A percentile compares a stretch with the other conserved stretches of the same genome.
phyloP scores from a whole-genome alignment of 2,888 invertebrate genomes.

The Meghimatium bilineatum region DNA sequence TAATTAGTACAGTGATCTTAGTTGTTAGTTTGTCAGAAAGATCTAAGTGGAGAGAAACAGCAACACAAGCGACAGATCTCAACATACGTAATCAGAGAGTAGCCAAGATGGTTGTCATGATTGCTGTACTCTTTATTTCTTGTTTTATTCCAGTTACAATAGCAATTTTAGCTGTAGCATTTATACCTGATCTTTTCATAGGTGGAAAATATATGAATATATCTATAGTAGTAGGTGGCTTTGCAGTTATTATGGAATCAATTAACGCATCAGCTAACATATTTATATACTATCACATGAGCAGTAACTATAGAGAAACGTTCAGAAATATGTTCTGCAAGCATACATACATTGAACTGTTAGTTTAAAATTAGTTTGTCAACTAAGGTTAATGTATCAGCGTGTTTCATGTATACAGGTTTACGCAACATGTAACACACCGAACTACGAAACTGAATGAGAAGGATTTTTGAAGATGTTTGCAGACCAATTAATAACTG shows the following conservation, averaged over 20 bases:
- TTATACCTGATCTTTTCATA: neutral
- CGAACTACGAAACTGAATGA: no score
- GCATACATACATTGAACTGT: neutral
- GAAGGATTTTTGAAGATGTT: no score
- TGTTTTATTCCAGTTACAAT: neutral
- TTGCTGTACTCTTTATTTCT: neutral
- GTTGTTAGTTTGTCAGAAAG: neutral
- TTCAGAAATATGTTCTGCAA: neutral
- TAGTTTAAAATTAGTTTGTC: no score
- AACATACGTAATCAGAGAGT: neutral
- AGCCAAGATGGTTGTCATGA: constrained; percentile 12
- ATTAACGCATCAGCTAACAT: constrained; percentile 5
- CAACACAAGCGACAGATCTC: neutral
- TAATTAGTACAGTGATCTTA: neutral
- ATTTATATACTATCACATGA: constrained; percentile 8
- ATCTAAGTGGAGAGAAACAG: neutral
- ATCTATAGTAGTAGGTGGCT: neutral
- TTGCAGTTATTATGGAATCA: neutral
- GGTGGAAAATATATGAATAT: neutral
- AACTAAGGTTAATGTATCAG: no score
- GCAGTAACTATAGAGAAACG: neutral
- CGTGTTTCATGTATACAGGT: no score
- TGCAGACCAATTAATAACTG: no score
- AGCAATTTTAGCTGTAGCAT: neutral
- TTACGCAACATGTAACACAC: no score